Base-by-base conservation (phyloP, 2,797 vertebrate genomes). In the Brachyalestes nurse region DNA sequence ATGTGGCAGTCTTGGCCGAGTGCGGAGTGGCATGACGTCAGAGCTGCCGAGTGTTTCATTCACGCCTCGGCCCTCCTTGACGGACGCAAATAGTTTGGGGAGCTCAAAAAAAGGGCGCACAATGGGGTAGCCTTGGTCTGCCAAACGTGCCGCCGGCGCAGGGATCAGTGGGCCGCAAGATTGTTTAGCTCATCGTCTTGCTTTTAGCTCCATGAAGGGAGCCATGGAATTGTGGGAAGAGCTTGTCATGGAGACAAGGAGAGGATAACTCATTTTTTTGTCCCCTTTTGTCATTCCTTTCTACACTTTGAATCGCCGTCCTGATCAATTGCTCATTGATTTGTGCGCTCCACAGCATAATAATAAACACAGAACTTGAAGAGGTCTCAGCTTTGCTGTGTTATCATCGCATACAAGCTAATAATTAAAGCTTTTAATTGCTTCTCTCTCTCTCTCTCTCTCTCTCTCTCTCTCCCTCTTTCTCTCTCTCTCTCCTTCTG, bases 291-390 rank as follows among this genome's bases (percentile, higher is more conserved):
- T 75, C 8, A 60, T 28, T 75, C 75, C 78, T 88, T 86, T 73
- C 82, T 79, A 58, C 83, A 77, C 51, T 86, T 87, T 83, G 78
- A 84, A 85, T 88, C 87, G 86, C 88, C 86, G 86, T 71, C 84
- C 83, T 88, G 86, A 89, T 91, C 86, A 89, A 88, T 83, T 85
- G 79, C 79, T 88, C 85, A 69, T 81, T 62, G 87, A 82, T 89
- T 87, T 77, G 55, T 75, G 51, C 75, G 75, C 75, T 80, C 70
- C 51, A 60, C 72, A 1, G 69, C 65, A 57, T 80, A 60, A 83
- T 78, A 80, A 81, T 78, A 49, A 17, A 61, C 77, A 74, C 65
- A 51, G 40, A 17, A 23, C 66, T 40, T 49, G 55, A 74, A 75
- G 69, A 72, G 40, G 67, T 21, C 61, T 78, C 61, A 49, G 45